Evolutionary conservation across 1,140 invertebrate species (phyloP), one percentile per base, ranked within the genome.

Genomic region (Dermatophagoides farinae): DNA sequence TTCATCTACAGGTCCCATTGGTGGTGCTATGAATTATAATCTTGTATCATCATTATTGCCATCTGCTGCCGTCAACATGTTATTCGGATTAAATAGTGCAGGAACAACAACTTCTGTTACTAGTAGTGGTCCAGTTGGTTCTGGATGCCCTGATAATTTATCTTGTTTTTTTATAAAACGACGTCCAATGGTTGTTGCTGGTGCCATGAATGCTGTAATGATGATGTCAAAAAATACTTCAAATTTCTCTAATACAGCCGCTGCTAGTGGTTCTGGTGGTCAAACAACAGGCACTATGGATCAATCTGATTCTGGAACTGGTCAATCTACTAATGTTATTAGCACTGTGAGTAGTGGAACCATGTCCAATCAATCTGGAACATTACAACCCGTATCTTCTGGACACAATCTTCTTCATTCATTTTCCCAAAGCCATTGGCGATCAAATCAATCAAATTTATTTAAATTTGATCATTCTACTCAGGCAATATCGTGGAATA

Each of bases 391-490:
- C 8, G n/a, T 47, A 18, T 47, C 46, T 4, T 23, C 31, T 31
- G 31, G 31, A 31, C 31, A 31, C 31, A 31, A 31, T 31, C 31
- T 31, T 31, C 31, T 31, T 20, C 16, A 18, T 14, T 50, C 47
- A 20, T 20, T 11, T 50, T n/a, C 20, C n/a, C 10, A 20, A 12
- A 20, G 47, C 16, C 41, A 43, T 20, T 20, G 47, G 20, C 20
- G 10, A 4, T 12, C 47, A 20, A 79, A 79, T 67, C 75, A 77
- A 71, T 65, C 70, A 25, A 70, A 77, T 1, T 71, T 87, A 47
- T 88, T 87, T 68, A 81, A 82, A 70, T 87, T 87, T 74, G 84
- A 86, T 68, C 79, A 80, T 58, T 85, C 85, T 5, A 80, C 82
- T 20, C 81, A 85, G 72, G 81, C 83, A 22, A 76, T 82, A 57